Evolutionary conservation across 1,140 invertebrate species (phyloP).

Genomic region (Drosophila nannoptera): DNA sequence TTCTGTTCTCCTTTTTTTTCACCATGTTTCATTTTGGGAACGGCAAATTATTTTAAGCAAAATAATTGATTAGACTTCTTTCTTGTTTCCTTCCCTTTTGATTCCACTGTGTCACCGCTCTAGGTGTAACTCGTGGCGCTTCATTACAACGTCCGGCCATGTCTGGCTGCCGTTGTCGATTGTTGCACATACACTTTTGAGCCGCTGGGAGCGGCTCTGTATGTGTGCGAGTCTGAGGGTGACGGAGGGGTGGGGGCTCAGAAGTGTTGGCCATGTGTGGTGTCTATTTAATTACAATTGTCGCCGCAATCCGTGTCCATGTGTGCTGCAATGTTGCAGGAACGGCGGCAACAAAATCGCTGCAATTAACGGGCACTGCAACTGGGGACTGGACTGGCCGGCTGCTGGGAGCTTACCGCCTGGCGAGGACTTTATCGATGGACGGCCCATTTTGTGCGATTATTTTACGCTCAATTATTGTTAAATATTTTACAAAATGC

Average conservation of each 20-base stretch:
- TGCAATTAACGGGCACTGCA: constrained; percentile 65
- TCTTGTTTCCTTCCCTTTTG: neutral
- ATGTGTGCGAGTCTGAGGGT: no score
- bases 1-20: no score
- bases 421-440: constrained; percentile 48
- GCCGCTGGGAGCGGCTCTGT: no score
- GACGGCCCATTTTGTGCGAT: constrained; percentile 53
- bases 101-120: constrained; percentile 14
- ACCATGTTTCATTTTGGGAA: no score
- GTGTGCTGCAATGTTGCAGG: constrained; percentile 29
- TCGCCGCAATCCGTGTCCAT: constrained; percentile 74
- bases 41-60: neutral
- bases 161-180: constrained; percentile 12
- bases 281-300: constrained; percentile 79
- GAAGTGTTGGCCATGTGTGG: constrained; percentile 50
- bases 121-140: constrained; percentile 30
- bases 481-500: constrained; percentile 78
- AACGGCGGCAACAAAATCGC: constrained; percentile 28
- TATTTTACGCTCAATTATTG: constrained; percentile 79
- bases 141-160: constrained; percentile 9
- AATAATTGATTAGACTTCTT: neutral
- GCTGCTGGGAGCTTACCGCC: constrained; percentile 9
- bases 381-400: constrained; percentile 22
- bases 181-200: constrained; percentile 7
- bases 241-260: neutral